These are phyloP conservation scores for Carlito syrichta DNA, from an alignment of 2,113 vertebrate genomes.

Conservation along the genomic window DNA sequence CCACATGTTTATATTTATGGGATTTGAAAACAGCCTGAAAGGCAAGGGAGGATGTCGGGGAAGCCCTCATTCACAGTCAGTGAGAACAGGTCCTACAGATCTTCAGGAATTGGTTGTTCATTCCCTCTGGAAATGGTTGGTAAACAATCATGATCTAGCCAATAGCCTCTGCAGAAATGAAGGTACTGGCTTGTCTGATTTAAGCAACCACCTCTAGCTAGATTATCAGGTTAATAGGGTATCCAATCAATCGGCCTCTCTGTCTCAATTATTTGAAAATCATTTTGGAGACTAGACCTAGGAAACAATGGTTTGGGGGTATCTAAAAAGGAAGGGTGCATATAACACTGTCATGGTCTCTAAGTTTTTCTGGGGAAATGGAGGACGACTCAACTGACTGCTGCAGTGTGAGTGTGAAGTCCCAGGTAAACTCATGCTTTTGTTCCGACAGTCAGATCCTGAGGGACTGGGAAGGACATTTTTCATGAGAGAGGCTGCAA, in stretches of 20 bases:
- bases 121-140: not conserved
- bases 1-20: slow-evolving; percentile 75
- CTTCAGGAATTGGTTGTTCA: not conserved
- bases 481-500: not conserved
- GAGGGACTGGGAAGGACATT: not conserved
- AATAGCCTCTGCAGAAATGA: not conserved
- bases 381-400: not conserved
- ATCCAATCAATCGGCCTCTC: not conserved
- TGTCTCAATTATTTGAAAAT: not conserved
- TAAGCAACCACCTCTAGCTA: not conserved
- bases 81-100: not conserved
- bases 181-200: not conserved
- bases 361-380: not conserved
- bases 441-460: not conserved
- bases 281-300: not conserved
- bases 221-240: not conserved
- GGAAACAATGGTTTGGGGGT: not conserved
- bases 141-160: not conserved
- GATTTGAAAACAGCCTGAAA: slow-evolving; percentile 64
- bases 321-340: not conserved
- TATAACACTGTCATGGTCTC: not conserved
- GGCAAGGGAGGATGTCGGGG: slow-evolving; percentile 12
- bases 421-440: not conserved
- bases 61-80: slow-evolving; percentile 25
- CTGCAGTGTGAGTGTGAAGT: not conserved